Evolutionary conservation across 2,797 vertebrate species (phyloP), one percentile per base, ranked within the genome.

Genomic region (Orientallactaga sibirica): DNA sequence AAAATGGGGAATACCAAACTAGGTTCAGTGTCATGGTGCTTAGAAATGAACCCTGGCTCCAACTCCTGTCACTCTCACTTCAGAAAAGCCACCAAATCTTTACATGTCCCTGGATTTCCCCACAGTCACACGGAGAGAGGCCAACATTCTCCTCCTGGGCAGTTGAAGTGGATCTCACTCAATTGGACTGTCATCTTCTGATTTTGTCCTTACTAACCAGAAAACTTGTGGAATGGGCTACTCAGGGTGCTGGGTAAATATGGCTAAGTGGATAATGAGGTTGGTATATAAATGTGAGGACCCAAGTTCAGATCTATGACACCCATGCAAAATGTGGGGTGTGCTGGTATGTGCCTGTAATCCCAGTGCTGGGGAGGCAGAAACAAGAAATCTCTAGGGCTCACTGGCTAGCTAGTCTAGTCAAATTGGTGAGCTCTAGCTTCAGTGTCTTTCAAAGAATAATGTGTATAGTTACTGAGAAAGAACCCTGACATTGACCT

Each of bases 71-170:
- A 3, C 24, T 37, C 0, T 5, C 12, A 73, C 82, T 27, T 37
- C 18, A 62, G 25, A 48, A 88, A 55, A 66, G 37, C 67, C 5
- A 16, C 12, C 37, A 43, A 74, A 6, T 15, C 0, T 20, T 67
- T 48, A 29, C 27, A 6, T 22, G 52, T n/a, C 61, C 67, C 22
- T 27, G 2, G 25, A 55, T 33, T 82, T 19, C 12, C 5, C 19
- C 0, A 0, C 2, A 10, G 1, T 15, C 18, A 3, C 14, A 52
- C 11, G 5, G 61, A 29, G 18, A 1, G 2, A 52, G 12, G 55
- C 37, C 16, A 61, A 11, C 3, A 6, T 33, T 5, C 24, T 1
- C 85, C 19, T 61, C 3, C 29, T n/a, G 79, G 20, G 22, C 20
- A 10, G 10, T 7, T 1, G 3, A 78, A 62, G 16, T 29, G 3